These are phyloP conservation scores for Polyodon spathula DNA, from an alignment of 2,113 vertebrate species.

Conservation along the genomic window DNA sequence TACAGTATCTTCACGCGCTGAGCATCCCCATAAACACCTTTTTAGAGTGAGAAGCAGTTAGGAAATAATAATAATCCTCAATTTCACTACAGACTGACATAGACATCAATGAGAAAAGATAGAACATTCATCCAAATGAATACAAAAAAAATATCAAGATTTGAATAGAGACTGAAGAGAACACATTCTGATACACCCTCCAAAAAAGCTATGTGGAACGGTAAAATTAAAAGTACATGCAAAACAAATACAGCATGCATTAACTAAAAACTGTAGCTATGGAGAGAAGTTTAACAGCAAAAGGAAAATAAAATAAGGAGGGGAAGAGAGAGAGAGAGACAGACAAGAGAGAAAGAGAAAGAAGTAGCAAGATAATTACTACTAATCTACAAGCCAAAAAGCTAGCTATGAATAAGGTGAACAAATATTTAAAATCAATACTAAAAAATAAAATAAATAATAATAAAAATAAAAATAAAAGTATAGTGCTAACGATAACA, in stretches of 20 bases:
- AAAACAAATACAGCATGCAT: constrained; percentile 80
- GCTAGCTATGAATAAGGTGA: constrained; percentile 98
- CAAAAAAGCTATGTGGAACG: constrained; percentile 72
- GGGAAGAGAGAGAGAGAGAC: constrained; percentile 22
- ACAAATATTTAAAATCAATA: constrained; percentile 67
- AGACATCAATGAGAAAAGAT: constrained; percentile 64
- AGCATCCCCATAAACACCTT: constrained; percentile 96
- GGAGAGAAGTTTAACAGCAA: constrained; percentile 58
- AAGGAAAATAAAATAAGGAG: constrained; percentile 33
- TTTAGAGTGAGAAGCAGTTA: constrained; percentile 67
- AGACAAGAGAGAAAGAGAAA: constrained; percentile 28
- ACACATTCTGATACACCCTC: constrained; percentile 77
- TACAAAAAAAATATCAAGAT: constrained; percentile 69
- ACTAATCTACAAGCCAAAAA: constrained; percentile 96
- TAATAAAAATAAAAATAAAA: too few species aligned
- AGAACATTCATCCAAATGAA: constrained; percentile 70
- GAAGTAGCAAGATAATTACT: constrained; percentile 79
- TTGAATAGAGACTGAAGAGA: constrained; percentile 76
- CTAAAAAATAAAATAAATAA: constrained; percentile 65
- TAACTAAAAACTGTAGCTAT: constrained; percentile 71
- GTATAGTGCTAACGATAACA: constrained; percentile 91
- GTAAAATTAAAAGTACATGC: constrained; percentile 79
- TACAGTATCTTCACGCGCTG: constrained; percentile 98
- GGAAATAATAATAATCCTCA: constrained; percentile 44
- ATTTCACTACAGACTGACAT: constrained; percentile 63